These are phyloP conservation scores for Oreochromis niloticus DNA, from an alignment of 2,113 vertebrate species.

Conservation along the genomic window DNA sequence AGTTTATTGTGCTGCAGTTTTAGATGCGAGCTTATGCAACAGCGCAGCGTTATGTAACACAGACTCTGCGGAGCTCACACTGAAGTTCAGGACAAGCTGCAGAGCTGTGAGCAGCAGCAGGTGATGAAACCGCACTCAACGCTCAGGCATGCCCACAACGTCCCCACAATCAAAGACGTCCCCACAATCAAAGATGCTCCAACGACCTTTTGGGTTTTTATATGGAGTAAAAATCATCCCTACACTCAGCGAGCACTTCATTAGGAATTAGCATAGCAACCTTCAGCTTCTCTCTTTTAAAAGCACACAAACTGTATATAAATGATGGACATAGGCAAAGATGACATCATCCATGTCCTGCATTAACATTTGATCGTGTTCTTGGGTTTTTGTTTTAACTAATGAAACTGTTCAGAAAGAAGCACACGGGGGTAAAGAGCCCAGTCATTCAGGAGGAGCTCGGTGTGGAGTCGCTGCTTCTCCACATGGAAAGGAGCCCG, in stretches of 20 bases:
- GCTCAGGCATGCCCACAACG: background rate
- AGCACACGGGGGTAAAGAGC: background rate
- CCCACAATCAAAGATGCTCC: rapidly evolving
- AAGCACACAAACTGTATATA: background rate
- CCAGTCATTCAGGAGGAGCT: background rate
- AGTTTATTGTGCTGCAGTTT: background rate
- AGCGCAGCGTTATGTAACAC: background rate
- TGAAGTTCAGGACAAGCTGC: background rate
- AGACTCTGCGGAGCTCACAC: background rate
- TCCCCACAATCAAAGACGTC: too few species aligned
- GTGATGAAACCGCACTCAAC: background rate
- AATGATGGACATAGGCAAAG: background rate
- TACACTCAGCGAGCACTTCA: background rate
- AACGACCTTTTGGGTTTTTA: background rate
- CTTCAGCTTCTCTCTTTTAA: background rate
- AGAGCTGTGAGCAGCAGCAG: background rate
- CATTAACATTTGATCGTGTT: background rate
- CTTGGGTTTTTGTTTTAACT: background rate
- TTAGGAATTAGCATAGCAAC: background rate
- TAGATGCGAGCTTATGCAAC: background rate
- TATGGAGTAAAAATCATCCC: background rate
- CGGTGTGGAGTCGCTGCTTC: background rate
- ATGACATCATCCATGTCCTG: background rate
- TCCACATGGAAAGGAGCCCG: background rate
- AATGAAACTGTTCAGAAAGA: background rate